Percentiles rank a stretch among this genome's conserved stretches.
phyloP scores from a whole-genome alignment of 2,113 vertebrate species.

The Ploceus nigricollis region DNA sequence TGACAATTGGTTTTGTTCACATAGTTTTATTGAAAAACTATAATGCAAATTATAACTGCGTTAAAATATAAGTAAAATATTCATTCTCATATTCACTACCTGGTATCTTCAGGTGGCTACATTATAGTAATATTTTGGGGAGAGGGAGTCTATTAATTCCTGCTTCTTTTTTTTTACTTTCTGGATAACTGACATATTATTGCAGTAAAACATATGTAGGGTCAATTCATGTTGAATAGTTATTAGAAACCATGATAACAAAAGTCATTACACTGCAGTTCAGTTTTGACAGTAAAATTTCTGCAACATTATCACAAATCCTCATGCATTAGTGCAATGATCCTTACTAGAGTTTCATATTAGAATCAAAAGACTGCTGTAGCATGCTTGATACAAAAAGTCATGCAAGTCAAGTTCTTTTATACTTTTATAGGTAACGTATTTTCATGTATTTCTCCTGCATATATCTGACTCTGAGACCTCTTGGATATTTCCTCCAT shows the following conservation, averaged over 20 bases:
- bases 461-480: neutral
- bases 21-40: neutral
- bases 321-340: conserved; percentile 85
- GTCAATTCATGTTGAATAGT: conserved; percentile 81
- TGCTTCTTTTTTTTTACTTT: conserved; percentile 37
- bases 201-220: conserved; percentile 78
- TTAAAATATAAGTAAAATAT: neutral
- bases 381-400: conserved; percentile 75
- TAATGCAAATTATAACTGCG: neutral
- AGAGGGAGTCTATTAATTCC: conserved; percentile 1
- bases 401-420: conserved; percentile 69
- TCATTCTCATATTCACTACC: neutral
- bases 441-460: conserved; percentile 45
- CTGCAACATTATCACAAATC: conserved; percentile 87
- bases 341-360: conserved; percentile 81
- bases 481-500: conserved; percentile 14
- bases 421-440: conserved; percentile 58
- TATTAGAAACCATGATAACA: conserved; percentile 83
- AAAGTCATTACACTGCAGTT: conserved; percentile 83
- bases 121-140: neutral
- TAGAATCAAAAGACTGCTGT: conserved; percentile 77
- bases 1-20: neutral
- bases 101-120: neutral
- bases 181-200: conserved; percentile 68
- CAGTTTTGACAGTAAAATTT: conserved; percentile 87